Evolutionary conservation across 1,140 invertebrate species (phyloP).

Genomic region (Nasonia giraulti): DNA sequence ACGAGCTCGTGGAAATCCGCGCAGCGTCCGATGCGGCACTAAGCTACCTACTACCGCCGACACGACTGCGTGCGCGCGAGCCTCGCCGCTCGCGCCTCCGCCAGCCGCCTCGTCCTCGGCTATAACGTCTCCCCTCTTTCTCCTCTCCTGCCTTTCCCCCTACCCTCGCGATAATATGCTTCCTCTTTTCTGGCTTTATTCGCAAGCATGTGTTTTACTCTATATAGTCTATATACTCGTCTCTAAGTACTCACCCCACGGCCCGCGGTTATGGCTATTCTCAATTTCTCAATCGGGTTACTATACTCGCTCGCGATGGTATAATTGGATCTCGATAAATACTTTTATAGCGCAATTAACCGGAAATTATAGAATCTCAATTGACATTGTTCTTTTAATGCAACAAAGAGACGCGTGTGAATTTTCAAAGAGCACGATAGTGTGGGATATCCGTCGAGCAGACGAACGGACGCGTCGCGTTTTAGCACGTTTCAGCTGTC

Average conservation of each 20-base stretch:
- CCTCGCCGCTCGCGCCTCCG: neutral
- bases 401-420: too few species aligned
- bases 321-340: too few species aligned
- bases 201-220: neutral
- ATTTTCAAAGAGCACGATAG: too few species aligned
- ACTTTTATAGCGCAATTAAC: too few species aligned
- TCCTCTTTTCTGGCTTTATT: neutral
- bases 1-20: neutral
- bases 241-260: too few species aligned
- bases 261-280: neutral
- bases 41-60: neutral
- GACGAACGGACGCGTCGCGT: too few species aligned
- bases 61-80: neutral
- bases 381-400: too few species aligned
- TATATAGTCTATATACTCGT: neutral
- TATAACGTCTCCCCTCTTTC: neutral
- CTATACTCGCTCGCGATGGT: too few species aligned
- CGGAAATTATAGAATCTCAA: too few species aligned
- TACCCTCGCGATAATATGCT: neutral
- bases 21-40: slow-evolving; percentile 31
- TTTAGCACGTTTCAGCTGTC: too few species aligned
- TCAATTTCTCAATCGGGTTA: too few species aligned
- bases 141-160: neutral
- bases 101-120: neutral
- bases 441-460: too few species aligned